phyloP scores from a whole-genome alignment of 2,797 vertebrate genomes.

The Masticophis lateralis region DNA sequence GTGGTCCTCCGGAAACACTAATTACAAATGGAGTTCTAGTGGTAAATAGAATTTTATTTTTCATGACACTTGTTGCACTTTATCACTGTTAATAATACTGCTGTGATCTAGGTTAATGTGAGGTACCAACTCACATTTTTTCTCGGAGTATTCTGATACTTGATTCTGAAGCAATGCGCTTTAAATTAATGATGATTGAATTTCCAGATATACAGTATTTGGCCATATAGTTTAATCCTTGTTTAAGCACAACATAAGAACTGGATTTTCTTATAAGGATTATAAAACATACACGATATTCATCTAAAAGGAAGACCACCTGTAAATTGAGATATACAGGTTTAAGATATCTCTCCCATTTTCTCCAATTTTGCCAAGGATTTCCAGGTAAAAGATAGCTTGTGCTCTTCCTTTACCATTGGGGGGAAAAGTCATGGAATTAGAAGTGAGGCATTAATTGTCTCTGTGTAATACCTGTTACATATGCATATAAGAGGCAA shows the following conservation, averaged over 20 bases:
- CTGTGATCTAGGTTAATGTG: neutral
- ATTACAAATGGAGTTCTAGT: slow-evolving; percentile 82
- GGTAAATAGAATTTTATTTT: slow-evolving; percentile 69
- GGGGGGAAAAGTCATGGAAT: neutral
- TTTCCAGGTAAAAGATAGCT: neutral
- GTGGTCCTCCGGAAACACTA: slow-evolving; percentile 68
- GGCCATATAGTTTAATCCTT: neutral
- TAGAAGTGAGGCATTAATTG: neutral
- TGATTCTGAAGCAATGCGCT: neutral
- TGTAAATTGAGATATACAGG: neutral
- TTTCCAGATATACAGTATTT: neutral
- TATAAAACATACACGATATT: neutral
- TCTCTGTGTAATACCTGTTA: neutral
- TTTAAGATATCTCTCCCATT: neutral
- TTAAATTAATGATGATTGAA: neutral
- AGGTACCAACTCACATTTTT: neutral
- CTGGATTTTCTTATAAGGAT: neutral
- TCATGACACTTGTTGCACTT: neutral
- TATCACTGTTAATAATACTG: neutral
- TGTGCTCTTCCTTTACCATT: neutral
- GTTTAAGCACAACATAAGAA: neutral
- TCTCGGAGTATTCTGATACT: neutral
- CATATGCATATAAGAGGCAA: too few relatives aligned
- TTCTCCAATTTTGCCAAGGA: neutral
- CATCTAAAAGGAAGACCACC: neutral